Conservation (phyloP, 1,140 invertebrate genomes). For the Zaprionus kolodkinae region DNA sequence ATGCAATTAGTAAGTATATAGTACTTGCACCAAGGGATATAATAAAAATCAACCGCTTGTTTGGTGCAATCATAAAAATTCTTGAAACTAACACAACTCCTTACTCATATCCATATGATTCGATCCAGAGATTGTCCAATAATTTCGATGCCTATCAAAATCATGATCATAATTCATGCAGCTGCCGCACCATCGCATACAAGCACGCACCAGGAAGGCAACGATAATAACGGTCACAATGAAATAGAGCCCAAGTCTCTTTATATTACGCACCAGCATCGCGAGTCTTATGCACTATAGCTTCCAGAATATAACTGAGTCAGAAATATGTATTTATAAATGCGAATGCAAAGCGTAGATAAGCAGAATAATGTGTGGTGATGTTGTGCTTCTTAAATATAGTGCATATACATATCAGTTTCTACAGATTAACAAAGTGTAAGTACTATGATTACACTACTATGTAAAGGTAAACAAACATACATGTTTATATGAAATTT, state of each 20-base stretch:
- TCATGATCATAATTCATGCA: not conserved
- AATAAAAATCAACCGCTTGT: no score
- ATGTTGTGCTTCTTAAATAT: not conserved
- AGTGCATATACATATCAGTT: not conserved
- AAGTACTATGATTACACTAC: not conserved
- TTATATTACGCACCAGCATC: not conserved
- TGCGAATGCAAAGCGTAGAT: not conserved
- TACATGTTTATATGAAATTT: not conserved
- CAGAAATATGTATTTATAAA: not conserved
- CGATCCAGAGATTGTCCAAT: not conserved
- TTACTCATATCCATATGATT: not conserved
- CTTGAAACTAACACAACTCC: not conserved
- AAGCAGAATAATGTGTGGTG: not conserved
- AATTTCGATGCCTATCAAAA: not conserved
- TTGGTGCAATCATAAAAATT: no score
- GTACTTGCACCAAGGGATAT: no score
- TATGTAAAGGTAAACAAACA: not conserved
- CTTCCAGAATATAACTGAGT: not conserved
- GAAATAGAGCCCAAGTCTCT: constrained; percentile 1
- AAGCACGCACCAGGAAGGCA: not conserved
- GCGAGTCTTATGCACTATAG: not conserved
- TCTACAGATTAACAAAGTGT: not conserved
- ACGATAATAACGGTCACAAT: not conserved
- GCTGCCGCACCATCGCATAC: not conserved
- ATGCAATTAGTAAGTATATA: no score